phyloP scores from a whole-genome alignment of 1,140 invertebrate species.

The Solenopsis invicta region DNA sequence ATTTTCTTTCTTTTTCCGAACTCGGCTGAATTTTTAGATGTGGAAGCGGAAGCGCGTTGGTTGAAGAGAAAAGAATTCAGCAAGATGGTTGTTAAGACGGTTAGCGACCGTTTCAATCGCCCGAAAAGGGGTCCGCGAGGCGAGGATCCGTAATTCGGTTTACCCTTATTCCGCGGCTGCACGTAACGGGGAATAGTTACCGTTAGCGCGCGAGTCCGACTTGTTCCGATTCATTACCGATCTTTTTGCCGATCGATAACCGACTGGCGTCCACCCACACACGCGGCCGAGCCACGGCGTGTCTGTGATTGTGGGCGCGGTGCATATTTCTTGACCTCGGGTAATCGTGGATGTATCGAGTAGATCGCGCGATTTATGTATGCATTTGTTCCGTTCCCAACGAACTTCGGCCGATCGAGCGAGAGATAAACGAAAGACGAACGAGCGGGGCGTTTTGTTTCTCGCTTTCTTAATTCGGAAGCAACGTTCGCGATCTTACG shows the following conservation, averaged over 20 bases:
- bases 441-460: neutral
- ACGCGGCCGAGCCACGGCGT: neutral
- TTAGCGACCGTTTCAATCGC: neutral
- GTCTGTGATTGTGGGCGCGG: slow-evolving; percentile 4
- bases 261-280: slow-evolving; percentile 42
- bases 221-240: slow-evolving; percentile 70
- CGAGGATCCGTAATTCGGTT: slow-evolving; percentile 51
- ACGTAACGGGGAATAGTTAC: slow-evolving; percentile 68
- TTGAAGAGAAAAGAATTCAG: neutral
- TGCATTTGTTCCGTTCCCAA: neutral
- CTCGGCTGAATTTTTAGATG: too few relatives aligned
- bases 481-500: neutral
- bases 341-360: slow-evolving; percentile 10
- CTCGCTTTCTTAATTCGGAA: neutral
- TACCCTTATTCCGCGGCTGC: slow-evolving; percentile 56
- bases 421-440: too few relatives aligned
- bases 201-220: slow-evolving; percentile 62
- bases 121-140: slow-evolving; percentile 3
- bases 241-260: slow-evolving; percentile 65
- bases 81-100: neutral
- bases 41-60: neutral
- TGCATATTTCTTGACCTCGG: slow-evolving; percentile 13
- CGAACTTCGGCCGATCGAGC: too few relatives aligned
- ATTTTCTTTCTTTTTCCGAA: neutral
- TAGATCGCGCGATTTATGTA: slow-evolving; percentile 37